phyloP scores from a whole-genome alignment of 2,113 vertebrate species.

The Dunckerocampus dactyliophorus region DNA sequence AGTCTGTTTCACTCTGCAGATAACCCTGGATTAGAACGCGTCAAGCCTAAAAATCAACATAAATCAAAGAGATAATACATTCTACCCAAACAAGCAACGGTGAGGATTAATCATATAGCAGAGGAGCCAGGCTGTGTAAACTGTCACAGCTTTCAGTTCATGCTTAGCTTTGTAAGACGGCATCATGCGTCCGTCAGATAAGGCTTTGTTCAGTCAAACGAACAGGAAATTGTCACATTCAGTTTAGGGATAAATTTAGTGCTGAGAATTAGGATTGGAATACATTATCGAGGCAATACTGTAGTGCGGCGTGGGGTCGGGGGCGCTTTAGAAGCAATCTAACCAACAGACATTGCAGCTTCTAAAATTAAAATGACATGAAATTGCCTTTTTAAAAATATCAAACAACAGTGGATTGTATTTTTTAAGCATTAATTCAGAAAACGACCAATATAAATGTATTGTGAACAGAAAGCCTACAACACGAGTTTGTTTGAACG shows the following conservation, averaged over 20 bases:
- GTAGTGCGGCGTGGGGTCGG: background rate
- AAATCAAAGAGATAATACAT: constrained; percentile 33
- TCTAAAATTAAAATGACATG: no score
- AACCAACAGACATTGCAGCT: constrained; percentile 5
- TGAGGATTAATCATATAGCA: constrained; percentile 42
- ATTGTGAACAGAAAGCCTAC: no score
- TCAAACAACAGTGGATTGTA: no score
- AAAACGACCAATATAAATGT: no score
- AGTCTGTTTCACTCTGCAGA: background rate
- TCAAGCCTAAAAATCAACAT: constrained; percentile 37
- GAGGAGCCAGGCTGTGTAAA: constrained; percentile 28
- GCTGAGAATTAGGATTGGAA: constrained; percentile 19
- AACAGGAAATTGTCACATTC: constrained; percentile 41
- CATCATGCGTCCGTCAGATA: constrained; percentile 43
- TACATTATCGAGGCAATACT: constrained; percentile 16
- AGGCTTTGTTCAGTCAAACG: constrained; percentile 39
- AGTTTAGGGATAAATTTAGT: constrained; percentile 33
- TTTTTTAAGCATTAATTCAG: no score
- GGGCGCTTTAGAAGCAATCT: constrained; percentile 10
- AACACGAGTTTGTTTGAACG: background rate
- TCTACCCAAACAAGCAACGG: constrained; percentile 7
- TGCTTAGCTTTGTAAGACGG: constrained; percentile 25
- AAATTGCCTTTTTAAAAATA: no score
- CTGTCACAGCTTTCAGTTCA: constrained; percentile 44
- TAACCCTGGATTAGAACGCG: constrained; percentile 9